These are phyloP conservation scores for Phorcus lineatus DNA, from an alignment of 2,888 invertebrate genomes.

Conservation along the genomic window DNA sequence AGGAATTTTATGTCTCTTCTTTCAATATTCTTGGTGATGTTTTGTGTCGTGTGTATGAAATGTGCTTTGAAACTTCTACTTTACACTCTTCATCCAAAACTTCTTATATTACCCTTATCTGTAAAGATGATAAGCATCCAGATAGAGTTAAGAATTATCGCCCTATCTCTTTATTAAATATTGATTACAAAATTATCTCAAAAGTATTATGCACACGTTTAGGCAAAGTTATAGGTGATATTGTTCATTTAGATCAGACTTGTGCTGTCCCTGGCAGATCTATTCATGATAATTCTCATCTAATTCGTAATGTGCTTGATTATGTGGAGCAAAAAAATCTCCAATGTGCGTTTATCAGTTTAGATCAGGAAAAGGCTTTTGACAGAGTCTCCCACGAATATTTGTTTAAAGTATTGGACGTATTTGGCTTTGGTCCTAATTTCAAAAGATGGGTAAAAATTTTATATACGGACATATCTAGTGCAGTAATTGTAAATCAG, in stretches of 20 bases:
- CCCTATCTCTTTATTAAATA: constrained; percentile 48
- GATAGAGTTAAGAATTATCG: constrained; percentile 41
- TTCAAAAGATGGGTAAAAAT: constrained; percentile 45
- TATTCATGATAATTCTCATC: constrained; percentile 46
- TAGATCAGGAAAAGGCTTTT: constrained; percentile 56
- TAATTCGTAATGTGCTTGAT: constrained; percentile 40
- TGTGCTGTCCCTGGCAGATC: constrained; percentile 33
- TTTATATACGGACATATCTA: constrained; percentile 40
- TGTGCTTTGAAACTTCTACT: constrained; percentile 22
- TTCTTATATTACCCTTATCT: constrained; percentile 38
- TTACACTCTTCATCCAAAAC: constrained; percentile 31
- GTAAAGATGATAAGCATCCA: constrained; percentile 40
- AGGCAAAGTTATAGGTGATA: constrained; percentile 31
- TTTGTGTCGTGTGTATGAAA: constrained; percentile 26
- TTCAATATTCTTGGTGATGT: constrained; percentile 31
- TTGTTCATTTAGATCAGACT: constrained; percentile 45
- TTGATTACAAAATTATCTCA: constrained; percentile 48
- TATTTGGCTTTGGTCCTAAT: constrained; percentile 44
- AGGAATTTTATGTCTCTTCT: constrained; percentile 41
- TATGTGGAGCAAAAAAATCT: constrained; percentile 44
- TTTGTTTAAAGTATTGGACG: constrained; percentile 38
- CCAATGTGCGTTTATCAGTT: constrained; percentile 38
- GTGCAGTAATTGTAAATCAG: constrained; percentile 43
- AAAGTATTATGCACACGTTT: constrained; percentile 44
- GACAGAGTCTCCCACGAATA: constrained; percentile 46